A percentile compares a stretch with the other conserved stretches of the same genome.
phyloP scores from a whole-genome alignment of 2,797 vertebrate species.

The Setipinna tenuifilis region DNA sequence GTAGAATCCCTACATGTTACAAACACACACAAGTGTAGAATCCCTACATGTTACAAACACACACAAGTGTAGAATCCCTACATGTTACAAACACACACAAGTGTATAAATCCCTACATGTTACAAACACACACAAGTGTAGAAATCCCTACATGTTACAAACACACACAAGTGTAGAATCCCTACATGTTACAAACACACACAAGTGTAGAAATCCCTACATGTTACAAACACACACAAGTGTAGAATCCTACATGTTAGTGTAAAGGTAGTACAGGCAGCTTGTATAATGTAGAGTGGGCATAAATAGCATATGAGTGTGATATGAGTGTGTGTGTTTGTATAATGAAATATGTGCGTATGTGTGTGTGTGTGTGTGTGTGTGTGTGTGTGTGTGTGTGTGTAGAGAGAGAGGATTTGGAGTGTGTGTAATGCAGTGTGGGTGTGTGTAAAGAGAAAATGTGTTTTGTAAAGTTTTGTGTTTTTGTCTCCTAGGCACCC shows the following conservation, averaged over 20 bases:
- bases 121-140: background rate
- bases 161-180: background rate
- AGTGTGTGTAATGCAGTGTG: background rate
- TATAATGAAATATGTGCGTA: background rate
- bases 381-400: too few species aligned
- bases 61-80: background rate
- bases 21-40: background rate
- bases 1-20: background rate
- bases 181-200: background rate
- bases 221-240: too few species aligned
- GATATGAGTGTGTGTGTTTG: background rate
- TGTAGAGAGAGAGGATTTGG: too few species aligned
- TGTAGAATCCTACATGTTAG: too few species aligned
- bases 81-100: background rate
- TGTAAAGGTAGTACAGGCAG: background rate
- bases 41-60: background rate
- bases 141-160: background rate
- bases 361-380: too few species aligned
- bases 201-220: background rate
- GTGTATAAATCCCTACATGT: background rate
- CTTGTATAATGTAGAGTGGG: background rate
- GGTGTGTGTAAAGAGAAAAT: background rate
- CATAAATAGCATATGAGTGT: background rate
- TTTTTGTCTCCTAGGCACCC: conserved; percentile 85
- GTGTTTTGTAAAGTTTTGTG: background rate